phyloP scores from a whole-genome alignment of 2,113 vertebrate species.

The Bungarus multicinctus region DNA sequence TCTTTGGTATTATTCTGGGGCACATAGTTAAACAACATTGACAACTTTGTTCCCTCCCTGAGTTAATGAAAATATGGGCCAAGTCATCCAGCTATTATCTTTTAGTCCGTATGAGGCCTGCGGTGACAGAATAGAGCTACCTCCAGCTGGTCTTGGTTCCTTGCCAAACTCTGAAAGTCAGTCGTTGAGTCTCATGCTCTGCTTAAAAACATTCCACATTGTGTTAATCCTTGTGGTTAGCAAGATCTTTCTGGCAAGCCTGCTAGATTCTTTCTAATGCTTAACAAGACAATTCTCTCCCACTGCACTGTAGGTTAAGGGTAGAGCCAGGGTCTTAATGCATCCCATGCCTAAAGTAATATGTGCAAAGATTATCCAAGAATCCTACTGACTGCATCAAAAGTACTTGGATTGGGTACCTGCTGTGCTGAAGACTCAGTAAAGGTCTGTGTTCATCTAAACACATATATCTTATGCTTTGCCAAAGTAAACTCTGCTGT shows the following conservation, averaged over 20 bases:
- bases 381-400: conserved; percentile 23
- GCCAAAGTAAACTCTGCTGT: conserved; percentile 26
- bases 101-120: conserved; percentile 20
- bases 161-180: conserved; percentile 44
- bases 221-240: conserved; percentile 41
- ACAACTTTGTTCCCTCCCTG: conserved; percentile 12
- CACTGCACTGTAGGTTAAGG: conserved; percentile 16
- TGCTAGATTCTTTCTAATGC: conserved; percentile 8
- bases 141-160: conserved; percentile 44
- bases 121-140: conserved; percentile 52
- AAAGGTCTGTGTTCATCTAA: conserved; percentile 44
- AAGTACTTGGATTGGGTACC: conserved; percentile 48
- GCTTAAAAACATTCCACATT: conserved; percentile 26
- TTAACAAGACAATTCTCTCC: conserved; percentile 3
- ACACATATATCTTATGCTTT: conserved; percentile 42
- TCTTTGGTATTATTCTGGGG: neutral
- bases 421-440: conserved; percentile 43
- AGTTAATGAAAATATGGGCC: conserved; percentile 10
- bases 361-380: neutral
- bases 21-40: neutral
- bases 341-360: conserved; percentile 30
- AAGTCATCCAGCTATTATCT: conserved; percentile 34
- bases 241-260: conserved; percentile 42
- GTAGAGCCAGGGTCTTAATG: conserved; percentile 38
- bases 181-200: conserved; percentile 49